These are phyloP conservation scores for Chamaea fasciata DNA, from an alignment of 2,113 vertebrate genomes.

Conservation along the genomic window DNA sequence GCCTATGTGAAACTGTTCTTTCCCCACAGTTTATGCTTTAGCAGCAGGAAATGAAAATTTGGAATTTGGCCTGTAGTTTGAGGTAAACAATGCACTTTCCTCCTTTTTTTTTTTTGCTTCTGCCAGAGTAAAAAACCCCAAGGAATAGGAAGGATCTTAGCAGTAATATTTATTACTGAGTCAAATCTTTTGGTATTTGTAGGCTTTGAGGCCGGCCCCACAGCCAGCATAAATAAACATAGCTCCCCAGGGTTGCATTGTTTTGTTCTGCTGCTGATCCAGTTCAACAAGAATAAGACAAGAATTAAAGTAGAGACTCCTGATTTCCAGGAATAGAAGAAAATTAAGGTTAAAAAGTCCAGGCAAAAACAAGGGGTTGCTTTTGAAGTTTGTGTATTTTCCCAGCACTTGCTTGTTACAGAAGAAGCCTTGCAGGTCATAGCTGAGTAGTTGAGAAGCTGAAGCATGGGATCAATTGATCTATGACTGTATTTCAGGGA, in stretches of 20 bases:
- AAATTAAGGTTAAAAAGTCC: neutral
- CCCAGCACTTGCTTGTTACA: neutral
- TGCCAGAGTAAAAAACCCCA: neutral
- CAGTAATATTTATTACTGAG: neutral
- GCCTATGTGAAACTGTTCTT: neutral
- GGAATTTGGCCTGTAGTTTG: neutral
- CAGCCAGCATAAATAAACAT: neutral
- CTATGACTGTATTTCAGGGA: neutral
- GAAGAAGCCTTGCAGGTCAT: neutral
- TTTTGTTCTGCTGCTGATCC: neutral
- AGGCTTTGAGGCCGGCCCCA: neutral
- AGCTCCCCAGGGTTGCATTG: neutral
- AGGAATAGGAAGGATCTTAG: neutral
- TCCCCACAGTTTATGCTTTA: neutral
- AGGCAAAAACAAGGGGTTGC: neutral
- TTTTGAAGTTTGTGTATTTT: neutral
- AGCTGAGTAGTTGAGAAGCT: neutral
- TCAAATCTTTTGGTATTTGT: neutral
- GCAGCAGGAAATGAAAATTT: neutral
- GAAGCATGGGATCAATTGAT: neutral
- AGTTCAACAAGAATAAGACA: neutral
- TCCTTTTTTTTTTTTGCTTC: neutral
- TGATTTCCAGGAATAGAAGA: neutral
- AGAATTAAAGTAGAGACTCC: neutral
- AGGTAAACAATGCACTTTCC: neutral